Evolutionary conservation across 2,113 vertebrate genomes (phyloP).

Genomic region (Fulica atra): DNA sequence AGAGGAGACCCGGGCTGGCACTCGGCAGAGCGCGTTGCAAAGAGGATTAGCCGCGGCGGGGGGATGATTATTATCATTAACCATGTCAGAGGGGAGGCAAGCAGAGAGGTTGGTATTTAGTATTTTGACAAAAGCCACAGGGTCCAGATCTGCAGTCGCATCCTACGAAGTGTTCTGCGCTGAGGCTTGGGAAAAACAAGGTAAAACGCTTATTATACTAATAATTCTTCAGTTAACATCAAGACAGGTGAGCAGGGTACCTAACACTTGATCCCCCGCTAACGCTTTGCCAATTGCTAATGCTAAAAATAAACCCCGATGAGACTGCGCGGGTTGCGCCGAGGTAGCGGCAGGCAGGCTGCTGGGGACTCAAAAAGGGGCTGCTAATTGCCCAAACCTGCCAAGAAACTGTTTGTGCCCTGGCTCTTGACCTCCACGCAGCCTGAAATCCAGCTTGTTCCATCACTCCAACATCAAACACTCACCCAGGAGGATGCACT

Average conservation of each 20-base stretch:
- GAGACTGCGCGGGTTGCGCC: not conserved
- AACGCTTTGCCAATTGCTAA: not conserved
- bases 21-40: not conserved
- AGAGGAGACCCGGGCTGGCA: not conserved
- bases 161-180: not conserved
- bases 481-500: not conserved
- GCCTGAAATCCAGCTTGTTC: not conserved
- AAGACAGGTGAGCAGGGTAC: not conserved
- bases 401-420: not conserved
- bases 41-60: slow-evolving; percentile 45
- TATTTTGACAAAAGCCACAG: slow-evolving; percentile 48
- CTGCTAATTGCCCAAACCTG: not conserved
- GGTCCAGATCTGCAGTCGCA: slow-evolving; percentile 7
- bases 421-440: not conserved
- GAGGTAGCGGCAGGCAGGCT: not conserved
- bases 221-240: not conserved
- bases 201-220: not conserved
- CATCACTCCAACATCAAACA: not conserved
- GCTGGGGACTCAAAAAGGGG: not conserved
- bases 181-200: not conserved
- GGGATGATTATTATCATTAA: slow-evolving; percentile 49
- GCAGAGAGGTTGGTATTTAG: not conserved
- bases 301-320: not conserved
- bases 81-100: slow-evolving; percentile 13
- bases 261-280: not conserved